phyloP scores from a whole-genome alignment of 2,888 invertebrate species.

The Tetrapedia diversipes region DNA sequence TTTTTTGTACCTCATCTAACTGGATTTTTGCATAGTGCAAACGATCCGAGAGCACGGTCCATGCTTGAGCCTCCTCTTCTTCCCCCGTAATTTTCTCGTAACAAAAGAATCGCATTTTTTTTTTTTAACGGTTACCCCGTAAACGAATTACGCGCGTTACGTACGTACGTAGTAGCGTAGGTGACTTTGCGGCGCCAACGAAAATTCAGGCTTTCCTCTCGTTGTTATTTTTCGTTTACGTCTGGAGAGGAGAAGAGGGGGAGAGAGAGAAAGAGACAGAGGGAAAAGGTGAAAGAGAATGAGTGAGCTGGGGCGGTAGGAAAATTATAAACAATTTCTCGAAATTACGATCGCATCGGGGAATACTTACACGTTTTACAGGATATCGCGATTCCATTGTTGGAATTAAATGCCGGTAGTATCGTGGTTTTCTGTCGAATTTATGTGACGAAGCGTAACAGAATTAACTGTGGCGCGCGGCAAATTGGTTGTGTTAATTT shows the following conservation, averaged over 20 bases:
- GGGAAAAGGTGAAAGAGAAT: too few relatives aligned
- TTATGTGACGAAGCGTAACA: constrained; percentile 69
- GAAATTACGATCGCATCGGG: constrained; percentile 52
- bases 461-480: constrained; percentile 66
- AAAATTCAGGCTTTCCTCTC: constrained; percentile 28
- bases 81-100: constrained; percentile 21
- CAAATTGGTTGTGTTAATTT: constrained; percentile 71
- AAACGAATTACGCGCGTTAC: constrained; percentile 13
- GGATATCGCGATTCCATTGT: constrained; percentile 63
- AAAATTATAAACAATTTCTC: constrained; percentile 51
- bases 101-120: constrained; percentile 27
- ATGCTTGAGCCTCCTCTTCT: constrained; percentile 17
- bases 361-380: constrained; percentile 49
- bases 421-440: constrained; percentile 64
- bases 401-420: constrained; percentile 63
- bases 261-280: too few relatives aligned
- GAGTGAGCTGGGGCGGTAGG: too few relatives aligned
- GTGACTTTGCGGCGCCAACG: too few relatives aligned
- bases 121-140: constrained; percentile 10
- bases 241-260: constrained; percentile 31
- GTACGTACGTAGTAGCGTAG: too few relatives aligned
- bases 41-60: constrained; percentile 56
- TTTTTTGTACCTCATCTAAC: constrained; percentile 43
- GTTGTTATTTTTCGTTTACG: constrained; percentile 15
- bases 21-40: constrained; percentile 60